These are phyloP conservation scores for Hylaeus volcanicus DNA, from an alignment of 1,140 invertebrate species.

Conservation along the genomic window DNA sequence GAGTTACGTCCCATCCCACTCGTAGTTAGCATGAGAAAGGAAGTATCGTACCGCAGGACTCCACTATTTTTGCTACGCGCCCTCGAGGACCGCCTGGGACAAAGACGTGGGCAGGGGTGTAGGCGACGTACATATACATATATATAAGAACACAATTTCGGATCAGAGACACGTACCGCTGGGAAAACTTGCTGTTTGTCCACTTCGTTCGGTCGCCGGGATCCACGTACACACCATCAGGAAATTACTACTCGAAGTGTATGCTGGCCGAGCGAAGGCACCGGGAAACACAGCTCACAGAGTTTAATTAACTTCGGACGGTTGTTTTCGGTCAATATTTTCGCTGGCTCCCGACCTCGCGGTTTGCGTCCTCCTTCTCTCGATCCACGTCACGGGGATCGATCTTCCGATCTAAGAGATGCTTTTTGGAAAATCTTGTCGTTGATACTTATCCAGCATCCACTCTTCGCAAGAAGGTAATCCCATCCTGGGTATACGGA, in stretches of 20 bases:
- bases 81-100: background rate
- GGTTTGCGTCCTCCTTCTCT: conserved; percentile 53
- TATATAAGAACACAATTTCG: conserved; percentile 63
- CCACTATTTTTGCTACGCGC: background rate
- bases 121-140: conserved; percentile 34
- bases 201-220: conserved; percentile 67
- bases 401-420: conserved; percentile 3
- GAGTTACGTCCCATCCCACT: too few species aligned
- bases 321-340: conserved; percentile 77
- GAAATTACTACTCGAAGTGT: conserved; percentile 73
- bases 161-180: conserved; percentile 61
- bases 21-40: background rate
- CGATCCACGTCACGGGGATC: conserved; percentile 25
- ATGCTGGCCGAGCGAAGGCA: conserved; percentile 58
- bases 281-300: conserved; percentile 65
- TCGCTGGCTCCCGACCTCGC: conserved; percentile 59
- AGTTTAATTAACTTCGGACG: conserved; percentile 75
- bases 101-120: conserved; percentile 16
- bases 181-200: conserved; percentile 70
- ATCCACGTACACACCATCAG: conserved; percentile 70
- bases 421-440: background rate
- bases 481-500: too few species aligned
- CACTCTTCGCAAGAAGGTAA: too few species aligned
- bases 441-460: too few species aligned
- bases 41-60: background rate